These are phyloP conservation scores for Crocuta crocuta DNA, from an alignment of 2,113 vertebrate genomes.

Conservation along the genomic window DNA sequence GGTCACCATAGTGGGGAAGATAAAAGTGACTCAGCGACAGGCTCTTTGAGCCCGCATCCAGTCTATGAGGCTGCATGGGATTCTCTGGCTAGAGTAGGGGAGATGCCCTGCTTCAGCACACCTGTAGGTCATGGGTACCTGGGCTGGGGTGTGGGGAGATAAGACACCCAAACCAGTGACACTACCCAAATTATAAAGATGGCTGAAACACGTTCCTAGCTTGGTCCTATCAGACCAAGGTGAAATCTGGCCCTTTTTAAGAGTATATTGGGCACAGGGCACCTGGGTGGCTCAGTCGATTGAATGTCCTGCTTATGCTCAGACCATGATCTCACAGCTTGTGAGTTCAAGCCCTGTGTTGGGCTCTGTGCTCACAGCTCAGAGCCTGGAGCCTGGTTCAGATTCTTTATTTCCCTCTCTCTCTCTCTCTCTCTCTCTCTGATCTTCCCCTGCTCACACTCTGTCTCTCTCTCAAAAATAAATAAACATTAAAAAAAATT, in stretches of 20 bases:
- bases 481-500: too few relatives aligned
- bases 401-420: too few relatives aligned
- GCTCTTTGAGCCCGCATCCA: background rate
- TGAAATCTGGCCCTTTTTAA: background rate
- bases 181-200: background rate
- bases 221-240: background rate
- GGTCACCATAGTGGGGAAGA: background rate
- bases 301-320: too few relatives aligned
- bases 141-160: background rate
- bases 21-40: background rate
- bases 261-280: background rate
- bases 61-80: background rate
- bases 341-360: too few relatives aligned
- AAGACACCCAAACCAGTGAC: background rate
- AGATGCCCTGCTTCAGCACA: background rate
- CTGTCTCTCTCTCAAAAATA: too few relatives aligned
- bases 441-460: too few relatives aligned
- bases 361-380: too few relatives aligned
- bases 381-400: too few relatives aligned
- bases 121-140: background rate
- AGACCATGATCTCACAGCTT: too few relatives aligned
- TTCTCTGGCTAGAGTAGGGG: background rate
- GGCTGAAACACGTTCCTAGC: background rate
- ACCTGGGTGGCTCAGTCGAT: too few relatives aligned
- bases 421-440: too few relatives aligned